Evolutionary conservation across 2,888 invertebrate genomes (phyloP), one percentile per base, ranked within the genome.

Genomic region (Terebella lapidaria): DNA sequence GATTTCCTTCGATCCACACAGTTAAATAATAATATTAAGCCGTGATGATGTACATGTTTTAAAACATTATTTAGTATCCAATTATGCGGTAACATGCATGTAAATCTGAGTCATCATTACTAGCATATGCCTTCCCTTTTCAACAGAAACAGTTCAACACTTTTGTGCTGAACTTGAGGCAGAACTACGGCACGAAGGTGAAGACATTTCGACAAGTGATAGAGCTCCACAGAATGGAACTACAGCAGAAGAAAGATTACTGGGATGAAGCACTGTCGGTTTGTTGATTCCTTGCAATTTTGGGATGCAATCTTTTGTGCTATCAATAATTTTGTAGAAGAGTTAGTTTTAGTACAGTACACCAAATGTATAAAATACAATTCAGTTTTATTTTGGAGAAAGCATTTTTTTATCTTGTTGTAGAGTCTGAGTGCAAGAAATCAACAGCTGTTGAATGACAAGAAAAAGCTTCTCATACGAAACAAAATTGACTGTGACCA

Each of bases 111-210:
- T n/a, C n/a, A n/a, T n/a, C 42, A 35, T 35, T 35, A 15, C 10
- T 35, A 35, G n/a, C 42, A 35, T 35, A 10, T 35, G n/a, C n/a
- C n/a, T 46, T 5, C 22, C 4, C 4, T 15, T 47, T 25, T 22
- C n/a, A 68, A 1, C 66, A 76, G 77, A 64, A 68, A 20, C 77
- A 77, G 64, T 78, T 77, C 66, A 76, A 77, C 59, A 67, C 68
- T 49, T 78, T 76, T 71, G 74, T 78, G 29, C 47, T 75, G 35
- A 70, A 67, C 53, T 68, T 77, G 57, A 62, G 74, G 42, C 63
- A 72, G 26, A 71, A 74, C 56, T 77, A 76, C 59, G 57, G 66
- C 10, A 67, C 67, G 10, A 76, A 76, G 60, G 69, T 74, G 56
- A 64, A 64, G 18, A 71, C 71, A 10, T 77, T 77, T 57, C 61